Percentiles rank a stretch among this genome's conserved stretches.
Conservation (phyloP, 2,888 invertebrate species). For the Kuschelorhynchus macadamiae region DNA sequence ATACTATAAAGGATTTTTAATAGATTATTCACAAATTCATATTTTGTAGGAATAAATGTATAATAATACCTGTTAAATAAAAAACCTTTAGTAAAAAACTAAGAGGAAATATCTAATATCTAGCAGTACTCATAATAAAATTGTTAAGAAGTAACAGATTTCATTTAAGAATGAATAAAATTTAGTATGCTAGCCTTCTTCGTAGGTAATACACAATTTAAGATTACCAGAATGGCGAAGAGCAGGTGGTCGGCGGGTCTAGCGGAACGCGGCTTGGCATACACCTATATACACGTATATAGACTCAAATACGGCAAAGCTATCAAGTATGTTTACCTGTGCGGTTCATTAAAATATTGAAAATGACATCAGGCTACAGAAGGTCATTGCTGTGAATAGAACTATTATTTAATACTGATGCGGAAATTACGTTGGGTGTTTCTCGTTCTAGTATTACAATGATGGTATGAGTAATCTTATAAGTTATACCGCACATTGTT, state of each 20-base stretch:
- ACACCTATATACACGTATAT: constrained; percentile 6
- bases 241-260: constrained; percentile 5
- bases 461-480: constrained; percentile 21
- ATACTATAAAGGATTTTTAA: too few species aligned
- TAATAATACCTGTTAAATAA: too few species aligned
- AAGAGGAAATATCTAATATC: too few species aligned
- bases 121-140: too few species aligned
- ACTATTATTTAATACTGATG: constrained; percentile 25
- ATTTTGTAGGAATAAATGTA: too few species aligned
- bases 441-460: constrained; percentile 8
- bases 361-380: constrained; percentile 29
- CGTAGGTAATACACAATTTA: too few species aligned
- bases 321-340: constrained; percentile 35
- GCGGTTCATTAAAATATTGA: constrained; percentile 26
- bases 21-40: too few species aligned
- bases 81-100: too few species aligned
- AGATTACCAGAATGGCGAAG: constrained; percentile 25
- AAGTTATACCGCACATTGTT: too few species aligned
- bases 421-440: constrained; percentile 19
- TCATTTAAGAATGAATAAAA: too few species aligned
- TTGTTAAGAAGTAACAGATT: too few species aligned
- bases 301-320: constrained; percentile 17
- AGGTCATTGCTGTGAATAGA: constrained; percentile 33
- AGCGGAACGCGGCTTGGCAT: neutral
- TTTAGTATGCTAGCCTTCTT: too few species aligned